A percentile compares a stretch with the other conserved stretches of the same genome.
phyloP scores from a whole-genome alignment of 2,888 invertebrate species.

The Geophilus truncorum region DNA sequence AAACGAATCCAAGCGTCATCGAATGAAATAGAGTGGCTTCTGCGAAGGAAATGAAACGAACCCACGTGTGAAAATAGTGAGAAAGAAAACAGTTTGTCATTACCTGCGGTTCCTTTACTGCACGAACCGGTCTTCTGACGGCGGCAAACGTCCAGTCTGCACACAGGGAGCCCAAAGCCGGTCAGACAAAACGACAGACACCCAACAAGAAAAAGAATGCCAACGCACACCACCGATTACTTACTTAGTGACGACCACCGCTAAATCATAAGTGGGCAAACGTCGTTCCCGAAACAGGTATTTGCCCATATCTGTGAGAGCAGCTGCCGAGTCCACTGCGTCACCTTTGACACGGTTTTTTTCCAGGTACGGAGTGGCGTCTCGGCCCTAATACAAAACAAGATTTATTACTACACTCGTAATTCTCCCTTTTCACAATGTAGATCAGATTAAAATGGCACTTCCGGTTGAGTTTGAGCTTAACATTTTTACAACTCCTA shows the following conservation, averaged over 20 bases:
- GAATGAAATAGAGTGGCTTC: background rate
- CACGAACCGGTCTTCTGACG: slow-evolving; percentile 93
- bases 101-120: slow-evolving; percentile 98
- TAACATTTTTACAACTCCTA: too few relatives aligned
- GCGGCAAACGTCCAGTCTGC: slow-evolving; percentile 96
- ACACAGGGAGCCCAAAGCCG: slow-evolving; percentile 90
- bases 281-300: slow-evolving; percentile 90
- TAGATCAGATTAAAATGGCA: too few relatives aligned
- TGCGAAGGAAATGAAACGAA: slow-evolving; percentile 18
- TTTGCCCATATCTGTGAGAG: slow-evolving; percentile 94
- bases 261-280: slow-evolving; percentile 91
- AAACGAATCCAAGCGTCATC: background rate
- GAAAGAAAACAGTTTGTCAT: slow-evolving; percentile 47
- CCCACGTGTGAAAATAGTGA: background rate
- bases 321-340: slow-evolving; percentile 90
- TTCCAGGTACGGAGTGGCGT: slow-evolving; percentile 91
- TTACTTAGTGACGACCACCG: slow-evolving; percentile 94
- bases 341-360: slow-evolving; percentile 87
- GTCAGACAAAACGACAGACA: slow-evolving; percentile 21
- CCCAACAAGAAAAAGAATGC: slow-evolving; percentile 21
- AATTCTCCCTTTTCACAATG: too few relatives aligned
- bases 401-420: background rate
- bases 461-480: too few relatives aligned
- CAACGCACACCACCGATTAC: slow-evolving; percentile 45
- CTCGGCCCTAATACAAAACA: slow-evolving; percentile 64